Evolutionary conservation across 1,140 invertebrate species (phyloP).

Genomic region (Leptestheria dahalacensis): DNA sequence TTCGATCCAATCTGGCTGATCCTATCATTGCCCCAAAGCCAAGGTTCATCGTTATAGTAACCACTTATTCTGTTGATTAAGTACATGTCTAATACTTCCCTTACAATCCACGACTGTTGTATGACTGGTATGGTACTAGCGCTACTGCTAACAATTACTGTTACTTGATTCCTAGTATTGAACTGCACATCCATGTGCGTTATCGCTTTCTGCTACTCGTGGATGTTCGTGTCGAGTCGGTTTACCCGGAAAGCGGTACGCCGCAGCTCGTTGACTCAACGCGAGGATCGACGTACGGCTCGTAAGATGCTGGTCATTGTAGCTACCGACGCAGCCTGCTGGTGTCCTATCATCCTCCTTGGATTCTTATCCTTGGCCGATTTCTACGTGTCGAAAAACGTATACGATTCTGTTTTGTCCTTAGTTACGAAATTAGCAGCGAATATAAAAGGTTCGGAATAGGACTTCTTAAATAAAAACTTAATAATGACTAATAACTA

Average conservation of each 20-base stretch:
- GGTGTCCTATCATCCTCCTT: constrained; percentile 38
- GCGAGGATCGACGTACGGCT: constrained; percentile 35
- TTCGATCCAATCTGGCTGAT: no score
- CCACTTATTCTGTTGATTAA: no score
- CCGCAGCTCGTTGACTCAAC: constrained; percentile 20
- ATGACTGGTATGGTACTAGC: no score
- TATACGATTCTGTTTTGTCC: background rate
- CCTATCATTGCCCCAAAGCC: no score
- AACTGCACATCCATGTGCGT: constrained; percentile 37
- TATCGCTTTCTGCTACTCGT: constrained; percentile 38
- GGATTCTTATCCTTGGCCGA: constrained; percentile 32
- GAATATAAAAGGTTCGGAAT: background rate
- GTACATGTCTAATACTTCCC: no score
- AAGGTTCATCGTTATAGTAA: no score
- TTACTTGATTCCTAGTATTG: constrained; percentile 23
- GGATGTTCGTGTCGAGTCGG: constrained; percentile 39
- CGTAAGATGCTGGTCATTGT: constrained; percentile 39
- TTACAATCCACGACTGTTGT: no score
- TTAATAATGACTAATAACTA: no score
- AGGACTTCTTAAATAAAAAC: no score
- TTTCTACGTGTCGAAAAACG: background rate
- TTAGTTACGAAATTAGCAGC: background rate
- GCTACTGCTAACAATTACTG: no score
- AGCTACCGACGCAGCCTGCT: constrained; percentile 39
- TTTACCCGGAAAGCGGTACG: constrained; percentile 33